Evolutionary conservation across 2,888 invertebrate species (phyloP).

Genomic region (Saturnia pavonia): DNA sequence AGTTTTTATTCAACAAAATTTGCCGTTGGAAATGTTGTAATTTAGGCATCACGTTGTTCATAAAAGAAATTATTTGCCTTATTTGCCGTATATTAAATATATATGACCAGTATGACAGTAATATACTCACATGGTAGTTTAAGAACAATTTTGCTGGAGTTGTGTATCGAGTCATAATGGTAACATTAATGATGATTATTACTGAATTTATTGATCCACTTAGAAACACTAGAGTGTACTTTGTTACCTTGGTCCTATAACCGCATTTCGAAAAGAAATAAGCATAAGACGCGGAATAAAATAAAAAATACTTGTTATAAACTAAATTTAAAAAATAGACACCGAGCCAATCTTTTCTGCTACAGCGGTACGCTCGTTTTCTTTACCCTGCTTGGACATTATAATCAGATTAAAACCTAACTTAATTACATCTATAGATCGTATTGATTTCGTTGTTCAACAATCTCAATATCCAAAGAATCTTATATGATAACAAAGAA

Average conservation of each 20-base stretch:
- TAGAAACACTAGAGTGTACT: neutral
- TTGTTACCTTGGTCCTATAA: neutral
- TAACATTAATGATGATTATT: neutral
- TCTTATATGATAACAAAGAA: too few relatives aligned
- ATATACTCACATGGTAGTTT: too few relatives aligned
- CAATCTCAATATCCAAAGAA: too few relatives aligned
- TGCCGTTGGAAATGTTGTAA: neutral
- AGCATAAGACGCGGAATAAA: neutral
- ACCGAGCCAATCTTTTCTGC: neutral
- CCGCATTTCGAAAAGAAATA: neutral
- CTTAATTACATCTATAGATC: neutral
- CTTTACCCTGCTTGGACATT: neutral
- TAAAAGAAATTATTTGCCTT: too few relatives aligned
- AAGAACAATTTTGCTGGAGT: too few relatives aligned
- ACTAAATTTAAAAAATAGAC: neutral
- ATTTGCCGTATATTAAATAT: neutral
- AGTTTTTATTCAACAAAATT: slow-evolving; percentile 3
- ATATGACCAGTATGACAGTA: neutral
- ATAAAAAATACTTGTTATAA: neutral
- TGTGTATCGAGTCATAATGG: too few relatives aligned
- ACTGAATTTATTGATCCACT: neutral
- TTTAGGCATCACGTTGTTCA: too few relatives aligned
- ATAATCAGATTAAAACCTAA: neutral
- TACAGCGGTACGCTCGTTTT: neutral
- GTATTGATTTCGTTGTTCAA: too few relatives aligned